Evolutionary conservation across 1,140 invertebrate species (phyloP).

Genomic region (Eupeodes corollae): DNA sequence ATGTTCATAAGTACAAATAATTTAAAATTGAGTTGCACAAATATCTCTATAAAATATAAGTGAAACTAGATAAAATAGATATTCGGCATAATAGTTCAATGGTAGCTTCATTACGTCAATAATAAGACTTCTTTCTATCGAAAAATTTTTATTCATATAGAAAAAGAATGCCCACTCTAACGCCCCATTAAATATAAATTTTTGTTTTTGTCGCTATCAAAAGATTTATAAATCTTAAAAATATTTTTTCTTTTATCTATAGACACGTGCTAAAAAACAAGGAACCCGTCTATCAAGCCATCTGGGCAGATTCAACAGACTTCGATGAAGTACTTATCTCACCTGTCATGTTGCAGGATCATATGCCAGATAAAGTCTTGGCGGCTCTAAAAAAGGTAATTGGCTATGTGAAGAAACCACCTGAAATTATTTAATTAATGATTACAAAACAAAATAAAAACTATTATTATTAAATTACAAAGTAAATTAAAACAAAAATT

Average conservation of each 20-base stretch:
- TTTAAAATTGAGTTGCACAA: no score
- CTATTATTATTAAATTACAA: no score
- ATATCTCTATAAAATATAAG: no score
- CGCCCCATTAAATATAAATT: no score
- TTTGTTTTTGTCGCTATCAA: slow-evolving; percentile 1
- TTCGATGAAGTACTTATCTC: slow-evolving; percentile 88
- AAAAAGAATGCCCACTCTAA: neutral
- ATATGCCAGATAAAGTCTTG: slow-evolving; percentile 84
- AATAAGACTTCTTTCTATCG: neutral
- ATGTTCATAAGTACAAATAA: no score
- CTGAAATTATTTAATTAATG: no score
- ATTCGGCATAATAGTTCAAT: no score
- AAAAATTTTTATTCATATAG: neutral
- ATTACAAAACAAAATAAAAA: no score
- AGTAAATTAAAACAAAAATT: no score
- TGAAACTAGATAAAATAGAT: no score
- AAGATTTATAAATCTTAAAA: neutral
- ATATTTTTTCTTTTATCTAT: slow-evolving; percentile 23
- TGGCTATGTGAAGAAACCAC: slow-evolving; percentile 11
- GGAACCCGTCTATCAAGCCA: slow-evolving; percentile 77
- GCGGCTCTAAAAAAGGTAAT: slow-evolving; percentile 77
- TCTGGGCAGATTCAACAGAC: slow-evolving; percentile 77
- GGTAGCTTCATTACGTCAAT: no score
- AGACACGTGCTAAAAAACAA: slow-evolving; percentile 56
- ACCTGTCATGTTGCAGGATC: slow-evolving; percentile 84